Evolutionary conservation across 2,888 invertebrate species (phyloP).

Genomic region (Drosophila mimetica): DNA sequence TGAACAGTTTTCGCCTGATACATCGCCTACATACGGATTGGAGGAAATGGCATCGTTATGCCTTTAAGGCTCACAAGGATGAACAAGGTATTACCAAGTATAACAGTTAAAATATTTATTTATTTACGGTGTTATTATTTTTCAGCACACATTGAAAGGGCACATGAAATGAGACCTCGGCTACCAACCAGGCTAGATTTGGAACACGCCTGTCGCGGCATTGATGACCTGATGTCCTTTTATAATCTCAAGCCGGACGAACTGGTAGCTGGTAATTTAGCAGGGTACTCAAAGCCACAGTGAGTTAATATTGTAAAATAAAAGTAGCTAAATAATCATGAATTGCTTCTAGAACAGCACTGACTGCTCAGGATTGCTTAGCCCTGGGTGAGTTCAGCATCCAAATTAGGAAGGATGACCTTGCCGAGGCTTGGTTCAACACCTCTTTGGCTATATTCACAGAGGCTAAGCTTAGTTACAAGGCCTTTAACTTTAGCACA

Average conservation of each 20-base stretch:
- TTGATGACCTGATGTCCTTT: slow-evolving; percentile 28
- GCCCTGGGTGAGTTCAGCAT: slow-evolving; percentile 38
- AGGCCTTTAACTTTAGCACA: slow-evolving; percentile 5
- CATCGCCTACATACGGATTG: slow-evolving; percentile 38
- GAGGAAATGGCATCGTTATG: slow-evolving; percentile 25
- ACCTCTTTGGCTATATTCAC: slow-evolving; percentile 14
- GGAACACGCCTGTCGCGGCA: slow-evolving; percentile 25
- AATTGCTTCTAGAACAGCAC: slow-evolving; percentile 9
- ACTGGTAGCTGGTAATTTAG: slow-evolving; percentile 33
- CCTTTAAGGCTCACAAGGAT: background rate
- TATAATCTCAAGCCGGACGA: slow-evolving; percentile 33
- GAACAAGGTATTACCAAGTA: slow-evolving; percentile 15
- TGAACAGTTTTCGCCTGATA: slow-evolving; percentile 41
- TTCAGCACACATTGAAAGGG: slow-evolving; percentile 9
- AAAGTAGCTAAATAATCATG: background rate
- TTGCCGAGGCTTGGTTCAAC: slow-evolving; percentile 44
- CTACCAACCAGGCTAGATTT: slow-evolving; percentile 45
- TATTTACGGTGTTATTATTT: no score
- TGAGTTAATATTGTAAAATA: slow-evolving; percentile 1
- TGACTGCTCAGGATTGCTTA: slow-evolving; percentile 38
- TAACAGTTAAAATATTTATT: background rate
- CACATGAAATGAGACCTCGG: slow-evolving; percentile 2
- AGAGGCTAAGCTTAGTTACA: background rate
- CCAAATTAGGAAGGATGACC: background rate
- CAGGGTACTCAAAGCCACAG: slow-evolving; percentile 18